These are phyloP conservation scores for Drosophila truncata DNA, from an alignment of 1,140 invertebrate genomes.

Conservation along the genomic window DNA sequence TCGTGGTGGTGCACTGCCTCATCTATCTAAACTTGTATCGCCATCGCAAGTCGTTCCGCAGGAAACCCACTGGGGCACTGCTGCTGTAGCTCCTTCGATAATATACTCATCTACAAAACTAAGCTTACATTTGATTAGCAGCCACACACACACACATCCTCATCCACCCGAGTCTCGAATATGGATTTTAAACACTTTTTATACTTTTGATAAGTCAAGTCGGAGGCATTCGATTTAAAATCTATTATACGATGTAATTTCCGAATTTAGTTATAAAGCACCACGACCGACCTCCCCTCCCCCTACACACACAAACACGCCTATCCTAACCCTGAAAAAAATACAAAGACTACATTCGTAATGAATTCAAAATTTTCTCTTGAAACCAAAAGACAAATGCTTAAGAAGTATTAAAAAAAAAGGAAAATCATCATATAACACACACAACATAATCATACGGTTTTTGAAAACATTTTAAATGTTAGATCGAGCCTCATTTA, in stretches of 20 bases:
- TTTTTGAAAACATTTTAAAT: slow-evolving; percentile 80
- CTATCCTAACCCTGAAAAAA: slow-evolving; percentile 4
- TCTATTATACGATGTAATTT: slow-evolving; percentile 73
- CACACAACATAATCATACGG: slow-evolving; percentile 70
- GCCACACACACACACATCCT: slow-evolving; percentile 34
- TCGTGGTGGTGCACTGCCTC: slow-evolving; percentile 77
- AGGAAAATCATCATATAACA: slow-evolving; percentile 20
- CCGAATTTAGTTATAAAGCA: slow-evolving; percentile 78
- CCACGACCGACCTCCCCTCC: background rate
- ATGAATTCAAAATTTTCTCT: slow-evolving; percentile 79
- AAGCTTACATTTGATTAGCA: slow-evolving; percentile 48
- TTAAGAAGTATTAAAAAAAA: slow-evolving; percentile 80
- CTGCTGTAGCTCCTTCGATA: slow-evolving; percentile 44
- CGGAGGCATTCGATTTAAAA: slow-evolving; percentile 82
- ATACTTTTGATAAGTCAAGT: slow-evolving; percentile 82
- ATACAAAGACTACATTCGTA: slow-evolving; percentile 73
- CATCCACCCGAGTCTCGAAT: slow-evolving; percentile 53
- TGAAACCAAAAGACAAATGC: slow-evolving; percentile 80
- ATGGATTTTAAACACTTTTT: slow-evolving; percentile 82
- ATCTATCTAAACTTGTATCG: slow-evolving; percentile 82
- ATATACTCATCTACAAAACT: slow-evolving; percentile 48
- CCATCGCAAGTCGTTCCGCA: slow-evolving; percentile 85
- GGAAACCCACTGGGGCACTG: slow-evolving; percentile 64
- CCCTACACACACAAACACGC: background rate
- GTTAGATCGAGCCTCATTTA: slow-evolving; percentile 75